These are phyloP conservation scores for Heptranchias perlo DNA, from an alignment of 2,113 vertebrate genomes.

Conservation along the genomic window DNA sequence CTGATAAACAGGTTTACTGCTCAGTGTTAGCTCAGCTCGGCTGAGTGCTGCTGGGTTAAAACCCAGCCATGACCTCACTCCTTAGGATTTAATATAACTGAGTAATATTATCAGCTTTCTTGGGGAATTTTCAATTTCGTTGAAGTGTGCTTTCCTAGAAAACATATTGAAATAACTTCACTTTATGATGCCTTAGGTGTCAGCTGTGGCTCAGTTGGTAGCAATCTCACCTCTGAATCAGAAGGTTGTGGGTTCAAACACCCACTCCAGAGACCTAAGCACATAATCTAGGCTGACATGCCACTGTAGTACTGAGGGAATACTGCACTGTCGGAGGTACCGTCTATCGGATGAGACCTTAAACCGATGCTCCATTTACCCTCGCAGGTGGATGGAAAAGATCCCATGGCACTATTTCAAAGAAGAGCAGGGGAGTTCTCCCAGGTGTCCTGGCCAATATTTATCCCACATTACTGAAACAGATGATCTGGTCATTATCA, in stretches of 20 bases:
- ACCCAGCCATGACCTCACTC: not conserved
- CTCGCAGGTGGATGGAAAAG: not conserved
- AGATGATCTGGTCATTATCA: no score
- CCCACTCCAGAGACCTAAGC: not conserved
- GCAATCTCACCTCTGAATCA: not conserved
- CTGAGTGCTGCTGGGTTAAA: not conserved
- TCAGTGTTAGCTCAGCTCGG: not conserved
- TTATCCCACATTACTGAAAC: not conserved
- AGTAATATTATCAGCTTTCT: not conserved
- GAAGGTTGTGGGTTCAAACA: not conserved
- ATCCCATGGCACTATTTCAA: not conserved
- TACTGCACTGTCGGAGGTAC: not conserved
- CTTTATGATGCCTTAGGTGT: not conserved
- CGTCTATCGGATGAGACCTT: not conserved
- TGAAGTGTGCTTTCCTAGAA: conserved; percentile 11
- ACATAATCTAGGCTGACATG: not conserved
- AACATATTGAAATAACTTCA: conserved; percentile 2
- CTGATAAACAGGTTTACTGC: not conserved
- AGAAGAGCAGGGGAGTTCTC: no score
- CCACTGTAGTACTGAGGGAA: not conserved
- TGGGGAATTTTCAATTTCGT: not conserved
- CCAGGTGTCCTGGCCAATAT: not conserved
- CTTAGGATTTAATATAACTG: not conserved
- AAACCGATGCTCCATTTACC: not conserved
- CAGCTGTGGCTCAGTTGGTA: not conserved